Evolutionary conservation across 2,888 invertebrate species (phyloP), one percentile per base, ranked within the genome.

Genomic region (Tinea semifulvella): DNA sequence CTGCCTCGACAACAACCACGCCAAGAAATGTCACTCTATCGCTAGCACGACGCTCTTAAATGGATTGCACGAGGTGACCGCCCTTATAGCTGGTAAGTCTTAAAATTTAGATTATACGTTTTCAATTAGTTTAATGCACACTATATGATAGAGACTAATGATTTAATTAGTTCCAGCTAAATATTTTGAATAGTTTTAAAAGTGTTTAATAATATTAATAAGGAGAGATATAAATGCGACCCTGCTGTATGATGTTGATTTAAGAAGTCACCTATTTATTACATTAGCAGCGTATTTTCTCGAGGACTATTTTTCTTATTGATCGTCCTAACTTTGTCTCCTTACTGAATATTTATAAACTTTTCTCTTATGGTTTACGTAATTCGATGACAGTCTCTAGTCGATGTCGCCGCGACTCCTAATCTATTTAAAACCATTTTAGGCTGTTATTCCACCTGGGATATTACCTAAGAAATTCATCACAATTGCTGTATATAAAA

Each of bases 31-130:
- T 31, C 13, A 31, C 13, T n/a, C 13, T 60, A 53, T 56, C 54
- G 47, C 55, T 50, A 52, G 26, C 25, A 54, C 58, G 60, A 53
- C 58, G 57, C 63, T 59, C 65, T 61, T 68, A 68, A 68, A 77
- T 76, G 76, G 75, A 71, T 63, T 65, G 61, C 63, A 61, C 56
- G 60, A 68, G 76, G 64, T 77, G 76, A 76, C 75, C 71, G 62
- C 53, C 40, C 38, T 38, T 4, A 5, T 11, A 7, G 38, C 19
- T 20, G 22, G n/a, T n/a, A n/a, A n/a, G n/a, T n/a, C n/a, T n/a
- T n/a, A n/a, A n/a, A n/a, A n/a, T n/a, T 25, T 6, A 25, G 6
- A 7, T 10, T 6, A 25, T 7, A 25, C 6, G 6, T 25, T 6
- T 25, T 25, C 8, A 25, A 25, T 25, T 25, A 25, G 6, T 25